Evolutionary conservation across 2,888 invertebrate species (phyloP).

Genomic region (Heliconius ismenius): DNA sequence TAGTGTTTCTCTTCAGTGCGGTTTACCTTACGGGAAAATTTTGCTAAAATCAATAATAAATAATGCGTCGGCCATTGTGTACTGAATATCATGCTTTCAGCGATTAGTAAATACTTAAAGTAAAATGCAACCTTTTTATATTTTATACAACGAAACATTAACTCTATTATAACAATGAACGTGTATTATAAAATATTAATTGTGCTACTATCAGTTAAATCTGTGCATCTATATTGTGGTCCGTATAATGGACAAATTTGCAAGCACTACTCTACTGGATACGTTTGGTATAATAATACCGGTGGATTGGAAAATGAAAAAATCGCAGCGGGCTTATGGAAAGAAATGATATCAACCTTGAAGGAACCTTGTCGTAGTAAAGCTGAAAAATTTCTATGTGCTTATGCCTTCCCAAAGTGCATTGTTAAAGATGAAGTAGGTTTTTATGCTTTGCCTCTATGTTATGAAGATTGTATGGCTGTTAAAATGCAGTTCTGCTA

Average conservation of each 20-base stretch:
- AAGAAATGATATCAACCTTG: constrained; percentile 90
- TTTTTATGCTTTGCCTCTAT: constrained; percentile 87
- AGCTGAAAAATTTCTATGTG: constrained; percentile 94
- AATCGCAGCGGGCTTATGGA: constrained; percentile 91
- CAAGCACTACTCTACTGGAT: constrained; percentile 85
- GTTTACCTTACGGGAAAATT: constrained; percentile 47
- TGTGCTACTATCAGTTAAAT: constrained; percentile 69
- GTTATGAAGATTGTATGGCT: constrained; percentile 96
- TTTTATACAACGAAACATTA: constrained; percentile 60
- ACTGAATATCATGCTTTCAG: constrained; percentile 58
- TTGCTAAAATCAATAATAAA: constrained; percentile 73
- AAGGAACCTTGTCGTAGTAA: constrained; percentile 92
- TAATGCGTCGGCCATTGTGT: constrained; percentile 76
- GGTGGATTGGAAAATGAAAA: constrained; percentile 91
- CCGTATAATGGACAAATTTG: constrained; percentile 93
- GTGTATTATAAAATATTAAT: constrained; percentile 60
- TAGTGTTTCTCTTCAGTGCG: constrained; percentile 33
- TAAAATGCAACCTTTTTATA: constrained; percentile 64
- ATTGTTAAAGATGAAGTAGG: constrained; percentile 85
- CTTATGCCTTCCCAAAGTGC: constrained; percentile 95
- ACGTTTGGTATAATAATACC: constrained; percentile 90
- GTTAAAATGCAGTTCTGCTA: constrained; percentile 95
- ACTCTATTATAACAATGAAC: constrained; percentile 65
- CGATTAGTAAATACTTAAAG: constrained; percentile 51
- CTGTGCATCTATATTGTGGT: constrained; percentile 88